Evolutionary conservation across 37 sponge, comb jelly and placozoan species (phyloP), one percentile per base, ranked within the genome.

Genomic region (Crambe crambe): DNA sequence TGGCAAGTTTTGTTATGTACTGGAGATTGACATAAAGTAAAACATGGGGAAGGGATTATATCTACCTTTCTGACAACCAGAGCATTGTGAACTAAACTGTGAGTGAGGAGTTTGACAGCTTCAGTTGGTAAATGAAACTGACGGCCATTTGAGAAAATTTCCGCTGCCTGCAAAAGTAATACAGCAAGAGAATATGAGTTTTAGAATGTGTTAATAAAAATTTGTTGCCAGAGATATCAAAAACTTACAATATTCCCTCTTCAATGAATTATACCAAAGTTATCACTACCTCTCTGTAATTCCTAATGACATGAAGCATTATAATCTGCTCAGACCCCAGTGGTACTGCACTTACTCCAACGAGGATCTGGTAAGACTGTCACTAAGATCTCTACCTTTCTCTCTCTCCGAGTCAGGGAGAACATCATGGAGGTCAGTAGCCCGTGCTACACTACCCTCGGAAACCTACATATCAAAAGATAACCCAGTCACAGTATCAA

Each of bases 41-140:
- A n/a, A n/a, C n/a, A n/a, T n/a, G n/a, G n/a, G n/a, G n/a, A n/a
- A n/a, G n/a, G n/a, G n/a, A n/a, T n/a, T n/a, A n/a, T n/a, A n/a
- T n/a, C n/a, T 15, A 94, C 95, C 85, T 94, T 94, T 39, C 94
- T 78, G 40, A 94, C 42, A 31, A 36, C 59, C 18, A 90, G 72
- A 22, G 80, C 29, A 8, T 94, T 91, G 54, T 94, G 91, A 18
- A 72, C 62, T 3, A 94, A 78, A 10, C 42, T 59, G 38, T 71
- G 44, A 5, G 79, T 77, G n/a, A 90, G 42, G 15, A 90, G 66
- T 71, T 75, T 51, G 9, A 90, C 68, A 21, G 87, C 94, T 31
- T 31, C 9, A 12, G 67, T 32, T 34, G 88, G 88, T 36, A 82
- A 83, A 18, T 73, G 63, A 93, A 82, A 54, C 42, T 27, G 2